Base-by-base conservation (phyloP, 2,888 invertebrate genomes). In the Ellobium chinense region DNA sequence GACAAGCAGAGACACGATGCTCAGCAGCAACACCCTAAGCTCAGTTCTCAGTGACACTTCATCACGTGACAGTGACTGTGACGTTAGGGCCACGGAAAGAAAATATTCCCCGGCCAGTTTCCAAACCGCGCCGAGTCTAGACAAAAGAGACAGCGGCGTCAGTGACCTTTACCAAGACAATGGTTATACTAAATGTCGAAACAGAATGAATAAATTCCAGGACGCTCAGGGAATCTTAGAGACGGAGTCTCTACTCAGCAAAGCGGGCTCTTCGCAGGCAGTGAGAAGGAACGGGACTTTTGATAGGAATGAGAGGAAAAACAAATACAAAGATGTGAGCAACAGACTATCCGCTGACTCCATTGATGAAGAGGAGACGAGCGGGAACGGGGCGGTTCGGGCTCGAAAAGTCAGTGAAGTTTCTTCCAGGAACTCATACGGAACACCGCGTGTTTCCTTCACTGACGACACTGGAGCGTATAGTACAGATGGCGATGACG, bases 31-130 rank as follows among this genome's bases (percentile, higher is more conserved):
- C 72, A 85, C 85, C 2, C 80, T 84, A 39, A 84, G 84, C 36
- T 85, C 85, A 18, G 81, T 73, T 63, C 65, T 85, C 36, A 85
- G 85, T 66, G 83, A 83, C 79, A 78, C 78, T 27, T 82, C 83
- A 12, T 82, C 46, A 1, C 54, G 39, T 46, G 24, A 69, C 5
- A 12, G 18, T 9, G 80, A 76, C 46, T 69, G 80, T 24, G 76
- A 76, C 63, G 39, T 21, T 24, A 75, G 78, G 4, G 36, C 46
- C 24, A 36, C 29, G 21, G 77, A 77, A 12, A 54, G 77, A 29
- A 54, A 60, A 29, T 24, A 34, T 21, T 77, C 69, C 21, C 69
- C 78, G 1, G 39, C 60, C 21, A 54, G 54, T 58, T 65, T 37
- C 46, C 24, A 7, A 27, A 2, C 63, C 29, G 27, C 24, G 56